Evolutionary conservation across 2,888 invertebrate species (phyloP).

Genomic region (Leptopilina myrica): DNA sequence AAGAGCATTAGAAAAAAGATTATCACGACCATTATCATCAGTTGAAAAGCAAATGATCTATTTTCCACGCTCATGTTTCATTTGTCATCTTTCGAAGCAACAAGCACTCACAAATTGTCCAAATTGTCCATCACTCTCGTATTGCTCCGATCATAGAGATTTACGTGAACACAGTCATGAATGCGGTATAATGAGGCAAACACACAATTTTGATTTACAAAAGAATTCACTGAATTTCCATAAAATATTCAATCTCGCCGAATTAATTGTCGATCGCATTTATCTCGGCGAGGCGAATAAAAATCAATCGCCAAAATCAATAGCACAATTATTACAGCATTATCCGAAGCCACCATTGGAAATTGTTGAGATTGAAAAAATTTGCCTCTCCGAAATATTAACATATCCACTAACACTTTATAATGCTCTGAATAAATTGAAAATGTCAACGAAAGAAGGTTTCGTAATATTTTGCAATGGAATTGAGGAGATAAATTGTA

Average conservation of each 20-base stretch:
- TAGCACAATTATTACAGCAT: conserved; percentile 3
- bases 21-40: conserved; percentile 52
- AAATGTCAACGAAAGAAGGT: neutral
- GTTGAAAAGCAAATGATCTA: conserved; percentile 62
- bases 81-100: conserved; percentile 31
- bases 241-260: neutral
- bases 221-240: neutral
- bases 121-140: neutral
- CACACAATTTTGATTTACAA: neutral
- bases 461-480: too few species aligned
- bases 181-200: neutral
- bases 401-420: neutral
- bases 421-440: neutral
- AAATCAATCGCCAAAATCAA: conserved; percentile 1
- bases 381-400: neutral
- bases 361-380: neutral
- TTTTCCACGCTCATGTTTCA: conserved; percentile 31
- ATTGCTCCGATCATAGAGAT: conserved; percentile 1
- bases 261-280: neutral
- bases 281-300: neutral
- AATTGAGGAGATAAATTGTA: too few species aligned
- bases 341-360: conserved; percentile 9
- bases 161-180: neutral
- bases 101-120: neutral
- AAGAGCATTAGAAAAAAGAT: conserved; percentile 37